Evolutionary conservation across 2,797 vertebrate species (phyloP), one percentile per base, ranked within the genome.

Genomic region (Sebastes matsubarae): DNA sequence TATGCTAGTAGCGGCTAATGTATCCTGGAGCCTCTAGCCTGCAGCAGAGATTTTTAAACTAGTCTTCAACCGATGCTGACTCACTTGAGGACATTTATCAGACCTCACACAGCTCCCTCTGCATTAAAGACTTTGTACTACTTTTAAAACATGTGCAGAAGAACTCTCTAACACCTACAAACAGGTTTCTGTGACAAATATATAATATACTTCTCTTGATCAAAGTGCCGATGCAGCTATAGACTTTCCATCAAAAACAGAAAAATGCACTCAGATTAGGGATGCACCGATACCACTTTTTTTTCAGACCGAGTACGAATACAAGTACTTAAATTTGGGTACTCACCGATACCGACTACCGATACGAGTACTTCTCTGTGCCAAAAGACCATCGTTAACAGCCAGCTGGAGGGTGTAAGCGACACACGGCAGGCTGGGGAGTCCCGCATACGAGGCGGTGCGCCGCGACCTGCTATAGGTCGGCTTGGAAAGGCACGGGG

Each of bases 381-480:
- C 38, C 38, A 42, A 42, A 42, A 42, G 38, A 42, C 38, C 14
- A 0, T 42, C 38, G 38, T 16, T 42, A 42, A 42, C 14, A 42
- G 38, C 38, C 38, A 42, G 38, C 38, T 42, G 38, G 38, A 42
- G 38, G 38, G 38, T 42, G 38, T 42, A 0, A 42, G 38, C 14
- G 14, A 42, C 38, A 42, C 38, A 42, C 14, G 38, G 2, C 38
- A 42, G 38, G 38, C 38, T 42, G 13, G 38, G 38, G 38, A 42
- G 38, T 42, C 13, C 14, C 5, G 0, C 13, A 42, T 16, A 6
- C 0, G 14, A 42, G 38, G 11, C 2, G 38, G 38, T 42, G 38
- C 13, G 14, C 38, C 14, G 6, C 38, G 11, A 42, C 38, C 38
- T 3, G 38, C 38, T 42, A 5, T 42, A 42, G 14, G 38, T 42